phyloP scores from a whole-genome alignment of 2,888 invertebrate genomes.

The Aphodius granarius region DNA sequence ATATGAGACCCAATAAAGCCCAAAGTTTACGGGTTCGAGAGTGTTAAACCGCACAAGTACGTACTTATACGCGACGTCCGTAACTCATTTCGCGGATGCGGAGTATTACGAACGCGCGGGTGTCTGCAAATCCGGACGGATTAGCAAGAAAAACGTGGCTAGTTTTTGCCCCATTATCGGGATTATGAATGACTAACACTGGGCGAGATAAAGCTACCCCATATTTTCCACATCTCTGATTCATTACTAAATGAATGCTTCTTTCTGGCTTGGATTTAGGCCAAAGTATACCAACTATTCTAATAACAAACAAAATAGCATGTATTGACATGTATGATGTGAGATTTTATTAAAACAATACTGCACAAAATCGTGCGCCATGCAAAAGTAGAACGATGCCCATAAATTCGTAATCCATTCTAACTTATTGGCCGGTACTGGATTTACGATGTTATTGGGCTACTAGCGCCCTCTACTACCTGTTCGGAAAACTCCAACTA shows the following conservation, averaged over 20 bases:
- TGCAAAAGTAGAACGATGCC: neutral
- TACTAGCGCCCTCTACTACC: neutral
- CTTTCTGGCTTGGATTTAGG: too few species aligned
- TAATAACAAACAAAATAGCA: too few species aligned
- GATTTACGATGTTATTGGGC: neutral
- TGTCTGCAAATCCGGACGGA: constrained; percentile 7
- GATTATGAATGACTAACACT: constrained; percentile 17
- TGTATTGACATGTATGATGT: too few species aligned
- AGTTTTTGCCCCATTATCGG: constrained; percentile 18
- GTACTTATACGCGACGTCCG: neutral
- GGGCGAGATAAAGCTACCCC: neutral
- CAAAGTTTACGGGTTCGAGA: neutral
- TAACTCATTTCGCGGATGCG: neutral
- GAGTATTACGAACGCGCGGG: neutral
- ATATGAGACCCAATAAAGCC: neutral
- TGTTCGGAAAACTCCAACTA: neutral
- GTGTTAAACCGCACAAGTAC: neutral
- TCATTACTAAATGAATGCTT: too few species aligned
- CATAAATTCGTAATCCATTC: neutral
- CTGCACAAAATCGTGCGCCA: too few species aligned
- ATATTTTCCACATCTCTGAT: neutral
- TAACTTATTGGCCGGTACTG: neutral
- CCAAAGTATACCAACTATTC: too few species aligned
- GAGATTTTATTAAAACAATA: too few species aligned
- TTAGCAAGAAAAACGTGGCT: constrained; percentile 15